A percentile compares a stretch with the other conserved stretches of the same genome.
Evolutionary conservation across 2,113 vertebrate species (phyloP).

Genomic region (Aptenodytes forsteri): DNA sequence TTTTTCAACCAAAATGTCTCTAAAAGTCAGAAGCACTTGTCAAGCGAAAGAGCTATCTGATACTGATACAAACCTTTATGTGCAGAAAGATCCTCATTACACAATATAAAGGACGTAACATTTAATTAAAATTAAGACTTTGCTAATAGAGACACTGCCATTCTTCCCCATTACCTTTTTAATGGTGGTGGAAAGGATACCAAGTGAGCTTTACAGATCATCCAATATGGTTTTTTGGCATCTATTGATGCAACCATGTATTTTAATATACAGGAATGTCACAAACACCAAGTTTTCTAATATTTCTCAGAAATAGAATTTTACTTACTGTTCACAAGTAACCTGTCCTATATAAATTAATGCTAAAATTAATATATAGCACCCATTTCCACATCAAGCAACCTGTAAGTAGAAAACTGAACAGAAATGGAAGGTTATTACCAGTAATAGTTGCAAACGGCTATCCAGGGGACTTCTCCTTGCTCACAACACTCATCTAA

Average conservation of each 20-base stretch:
- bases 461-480: background rate
- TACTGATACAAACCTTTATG: background rate
- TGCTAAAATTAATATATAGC: background rate
- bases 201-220: background rate
- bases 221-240: background rate
- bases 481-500: slow-evolving; percentile 4
- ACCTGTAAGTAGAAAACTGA: background rate
- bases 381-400: background rate
- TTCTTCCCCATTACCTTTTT: background rate
- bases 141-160: background rate
- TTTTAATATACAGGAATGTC: background rate
- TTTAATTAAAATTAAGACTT: background rate
- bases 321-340: background rate
- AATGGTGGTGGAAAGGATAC: background rate
- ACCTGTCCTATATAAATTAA: background rate
- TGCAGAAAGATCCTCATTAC: background rate
- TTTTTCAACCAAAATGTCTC: background rate
- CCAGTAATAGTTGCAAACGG: background rate
- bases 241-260: background rate
- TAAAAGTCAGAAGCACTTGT: background rate
- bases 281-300: background rate
- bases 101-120: background rate
- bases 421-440: background rate
- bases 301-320: background rate
- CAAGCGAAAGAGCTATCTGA: background rate